A percentile compares a stretch with the other conserved stretches of the same genome.
phyloP scores from a whole-genome alignment of 2,888 invertebrate species.

The Hydrotaea diabolus region DNA sequence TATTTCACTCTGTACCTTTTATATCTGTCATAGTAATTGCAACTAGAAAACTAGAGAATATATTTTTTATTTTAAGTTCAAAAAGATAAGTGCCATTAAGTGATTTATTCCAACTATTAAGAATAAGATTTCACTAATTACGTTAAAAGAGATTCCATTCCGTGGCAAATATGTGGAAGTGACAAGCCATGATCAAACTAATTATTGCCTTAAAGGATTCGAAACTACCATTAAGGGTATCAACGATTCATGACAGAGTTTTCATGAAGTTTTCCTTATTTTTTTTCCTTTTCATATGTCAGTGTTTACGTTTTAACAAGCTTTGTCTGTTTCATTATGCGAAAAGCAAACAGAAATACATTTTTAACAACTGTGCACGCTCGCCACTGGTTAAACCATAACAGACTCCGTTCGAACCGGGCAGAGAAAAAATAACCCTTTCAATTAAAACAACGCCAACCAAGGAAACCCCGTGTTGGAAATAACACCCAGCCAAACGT shows the following conservation, averaged over 20 bases:
- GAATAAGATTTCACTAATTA: too few relatives aligned
- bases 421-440: conserved; percentile 2
- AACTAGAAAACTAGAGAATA: too few relatives aligned
- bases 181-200: too few relatives aligned
- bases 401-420: not conserved
- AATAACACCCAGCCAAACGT: not conserved
- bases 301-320: conserved; percentile 21
- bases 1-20: too few relatives aligned
- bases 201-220: too few relatives aligned
- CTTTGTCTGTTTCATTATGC: conserved; percentile 41
- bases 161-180: too few relatives aligned
- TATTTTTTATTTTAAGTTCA: too few relatives aligned
- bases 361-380: conserved; percentile 56
- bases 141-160: too few relatives aligned
- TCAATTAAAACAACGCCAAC: conserved; percentile 17
- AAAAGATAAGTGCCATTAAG: too few relatives aligned
- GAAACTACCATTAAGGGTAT: too few relatives aligned
- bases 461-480: not conserved
- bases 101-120: too few relatives aligned
- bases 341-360: conserved; percentile 44
- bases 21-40: too few relatives aligned
- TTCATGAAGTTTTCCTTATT: not conserved
- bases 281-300: not conserved
- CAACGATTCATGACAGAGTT: not conserved
- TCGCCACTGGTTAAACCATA: conserved; percentile 56